Evolutionary conservation across 1,140 invertebrate species (phyloP).

Genomic region (Heliconius congener): DNA sequence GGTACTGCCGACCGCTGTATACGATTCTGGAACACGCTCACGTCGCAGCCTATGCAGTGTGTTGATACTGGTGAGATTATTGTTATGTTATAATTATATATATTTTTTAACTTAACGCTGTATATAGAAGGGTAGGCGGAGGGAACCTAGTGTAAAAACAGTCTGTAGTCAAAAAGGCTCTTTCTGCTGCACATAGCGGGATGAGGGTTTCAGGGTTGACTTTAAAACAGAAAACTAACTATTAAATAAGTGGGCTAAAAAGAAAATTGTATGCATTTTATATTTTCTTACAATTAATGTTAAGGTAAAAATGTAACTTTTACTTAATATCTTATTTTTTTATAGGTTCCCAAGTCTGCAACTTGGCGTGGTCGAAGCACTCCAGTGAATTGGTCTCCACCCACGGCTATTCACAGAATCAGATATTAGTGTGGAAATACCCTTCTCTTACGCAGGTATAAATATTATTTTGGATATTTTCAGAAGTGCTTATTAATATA

Average conservation of each 20-base stretch:
- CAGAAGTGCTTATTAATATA: too few species aligned
- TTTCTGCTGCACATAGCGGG: too few species aligned
- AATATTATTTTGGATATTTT: background rate
- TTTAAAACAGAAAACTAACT: too few species aligned
- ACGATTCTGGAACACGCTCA: constrained; percentile 99
- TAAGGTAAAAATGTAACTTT: background rate
- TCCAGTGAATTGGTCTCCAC: constrained; percentile 98
- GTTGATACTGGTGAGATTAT: constrained; percentile 91
- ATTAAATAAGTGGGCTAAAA: too few species aligned
- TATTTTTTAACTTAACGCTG: too few species aligned
- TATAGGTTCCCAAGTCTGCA: constrained; percentile 97
- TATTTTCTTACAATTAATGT: too few species aligned
- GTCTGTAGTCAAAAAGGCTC: too few species aligned
- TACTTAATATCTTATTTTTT: background rate
- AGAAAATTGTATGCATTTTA: too few species aligned
- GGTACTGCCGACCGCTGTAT: constrained; percentile 99
- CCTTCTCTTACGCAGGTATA: constrained; percentile 90
- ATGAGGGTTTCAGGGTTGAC: too few species aligned
- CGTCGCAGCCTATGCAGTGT: constrained; percentile 99
- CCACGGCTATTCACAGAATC: constrained; percentile 99
- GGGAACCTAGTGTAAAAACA: too few species aligned
- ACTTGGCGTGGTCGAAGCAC: constrained; percentile 99
- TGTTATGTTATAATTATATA: too few species aligned
- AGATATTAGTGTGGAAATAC: constrained; percentile 99
- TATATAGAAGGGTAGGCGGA: too few species aligned